Conservation (phyloP, 2,797 vertebrate species). For the Enoplosus armatus region DNA sequence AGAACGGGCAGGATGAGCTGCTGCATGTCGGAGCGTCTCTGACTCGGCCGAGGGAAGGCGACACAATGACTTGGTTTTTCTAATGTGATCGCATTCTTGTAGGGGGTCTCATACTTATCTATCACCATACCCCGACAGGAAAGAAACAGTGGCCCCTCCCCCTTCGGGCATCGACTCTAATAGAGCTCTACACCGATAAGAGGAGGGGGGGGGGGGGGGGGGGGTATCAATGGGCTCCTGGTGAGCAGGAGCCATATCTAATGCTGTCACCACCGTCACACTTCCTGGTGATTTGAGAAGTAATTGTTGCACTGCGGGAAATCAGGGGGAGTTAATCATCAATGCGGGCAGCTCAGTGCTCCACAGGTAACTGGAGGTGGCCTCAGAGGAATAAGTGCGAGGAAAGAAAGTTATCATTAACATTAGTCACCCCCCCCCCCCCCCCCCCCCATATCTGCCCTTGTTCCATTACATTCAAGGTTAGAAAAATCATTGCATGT, state of each 20-base stretch:
- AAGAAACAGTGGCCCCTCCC: constrained; percentile 79
- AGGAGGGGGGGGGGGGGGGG: constrained; percentile 28
- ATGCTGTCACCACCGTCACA: background rate
- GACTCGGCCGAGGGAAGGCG: constrained; percentile 32
- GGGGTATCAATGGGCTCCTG: constrained; percentile 43
- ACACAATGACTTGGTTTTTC: constrained; percentile 56
- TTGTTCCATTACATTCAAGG: background rate
- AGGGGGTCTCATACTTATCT: constrained; percentile 82
- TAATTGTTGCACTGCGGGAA: background rate
- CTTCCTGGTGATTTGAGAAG: background rate
- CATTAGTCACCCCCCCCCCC: no score
- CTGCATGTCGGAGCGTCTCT: constrained; percentile 75
- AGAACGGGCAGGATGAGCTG: constrained; percentile 62
- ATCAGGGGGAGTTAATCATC: constrained; percentile 23
- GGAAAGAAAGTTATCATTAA: no score
- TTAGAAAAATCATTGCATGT: background rate
- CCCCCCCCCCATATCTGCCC: no score
- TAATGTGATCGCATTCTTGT: constrained; percentile 79
- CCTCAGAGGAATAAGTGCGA: background rate
- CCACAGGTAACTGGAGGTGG: constrained; percentile 20
- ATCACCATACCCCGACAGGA: constrained; percentile 73
- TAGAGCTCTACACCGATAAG: constrained; percentile 42
- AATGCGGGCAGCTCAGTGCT: background rate
- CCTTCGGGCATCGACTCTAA: constrained; percentile 68
- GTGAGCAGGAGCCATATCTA: background rate